Evolutionary conservation across 2,797 vertebrate species (phyloP).

Genomic region (Glyptemys insculpta): DNA sequence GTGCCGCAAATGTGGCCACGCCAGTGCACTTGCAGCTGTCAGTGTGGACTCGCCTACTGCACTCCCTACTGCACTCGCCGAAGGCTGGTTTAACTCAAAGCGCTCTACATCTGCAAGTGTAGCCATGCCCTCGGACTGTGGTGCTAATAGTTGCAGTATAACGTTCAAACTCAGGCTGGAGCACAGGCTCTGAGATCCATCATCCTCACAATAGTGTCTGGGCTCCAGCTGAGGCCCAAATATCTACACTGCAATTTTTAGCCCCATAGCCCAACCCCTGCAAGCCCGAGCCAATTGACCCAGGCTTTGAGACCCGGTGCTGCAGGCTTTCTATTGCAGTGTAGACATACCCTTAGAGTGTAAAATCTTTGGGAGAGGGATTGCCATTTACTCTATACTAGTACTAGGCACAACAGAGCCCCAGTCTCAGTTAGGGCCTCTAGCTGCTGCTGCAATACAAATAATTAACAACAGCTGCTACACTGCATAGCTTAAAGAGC

Average conservation of each 20-base stretch:
- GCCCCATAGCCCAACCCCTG: too few species aligned
- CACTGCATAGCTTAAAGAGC: rapidly evolving
- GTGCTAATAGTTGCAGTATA: background rate
- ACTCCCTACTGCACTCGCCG: too few species aligned
- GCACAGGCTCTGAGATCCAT: background rate
- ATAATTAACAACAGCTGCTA: background rate
- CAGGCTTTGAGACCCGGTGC: background rate
- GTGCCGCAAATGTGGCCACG: too few species aligned
- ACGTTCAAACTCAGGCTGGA: background rate
- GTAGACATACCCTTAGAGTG: background rate
- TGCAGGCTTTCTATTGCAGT: background rate
- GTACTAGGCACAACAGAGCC: too few species aligned
- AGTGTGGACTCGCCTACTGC: too few species aligned
- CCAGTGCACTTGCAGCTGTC: too few species aligned
- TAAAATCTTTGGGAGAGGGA: background rate
- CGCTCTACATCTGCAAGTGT: too few species aligned
- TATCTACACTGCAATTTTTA: background rate
- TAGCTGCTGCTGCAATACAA: background rate
- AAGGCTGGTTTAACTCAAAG: too few species aligned
- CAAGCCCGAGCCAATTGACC: background rate
- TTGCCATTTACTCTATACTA: background rate
- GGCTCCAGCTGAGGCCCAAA: background rate
- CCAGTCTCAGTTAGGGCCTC: background rate
- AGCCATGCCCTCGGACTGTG: too few species aligned
- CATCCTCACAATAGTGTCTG: too few species aligned